These are phyloP conservation scores for Papilio machaon DNA, from an alignment of 1,140 invertebrate species.

Conservation along the genomic window DNA sequence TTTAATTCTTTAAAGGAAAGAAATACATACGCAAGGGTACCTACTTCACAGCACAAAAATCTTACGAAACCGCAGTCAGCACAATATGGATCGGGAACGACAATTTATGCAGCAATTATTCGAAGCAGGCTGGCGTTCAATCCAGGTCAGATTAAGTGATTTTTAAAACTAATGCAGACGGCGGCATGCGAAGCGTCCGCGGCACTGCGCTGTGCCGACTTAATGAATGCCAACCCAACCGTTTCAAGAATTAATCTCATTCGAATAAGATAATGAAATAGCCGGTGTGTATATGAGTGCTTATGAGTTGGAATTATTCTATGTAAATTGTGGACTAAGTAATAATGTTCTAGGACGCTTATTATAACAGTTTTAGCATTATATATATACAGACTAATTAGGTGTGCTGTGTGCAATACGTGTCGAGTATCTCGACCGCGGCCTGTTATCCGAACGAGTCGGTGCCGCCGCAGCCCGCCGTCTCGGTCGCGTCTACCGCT, in stretches of 20 bases:
- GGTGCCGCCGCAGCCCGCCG: constrained; percentile 43
- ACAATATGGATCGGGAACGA: constrained; percentile 72
- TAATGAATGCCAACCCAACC: constrained; percentile 59
- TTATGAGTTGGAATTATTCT: constrained; percentile 9
- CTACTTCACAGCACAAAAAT: constrained; percentile 45
- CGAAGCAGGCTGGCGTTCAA: constrained; percentile 72
- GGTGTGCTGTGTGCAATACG: constrained; percentile 38
- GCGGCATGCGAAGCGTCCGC: constrained; percentile 63
- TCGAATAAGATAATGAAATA: constrained; percentile 27
- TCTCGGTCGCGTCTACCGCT: constrained; percentile 60
- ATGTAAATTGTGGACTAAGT: not conserved
- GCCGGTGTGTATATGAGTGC: not conserved
- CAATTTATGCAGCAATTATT: constrained; percentile 79
- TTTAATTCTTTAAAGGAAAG: not conserved
- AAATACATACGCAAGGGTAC: not conserved
- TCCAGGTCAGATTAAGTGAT: constrained; percentile 79
- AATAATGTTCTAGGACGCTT: not conserved
- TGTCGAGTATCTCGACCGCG: constrained; percentile 56
- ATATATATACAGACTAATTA: constrained; percentile 44
- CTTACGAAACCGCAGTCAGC: constrained; percentile 48
- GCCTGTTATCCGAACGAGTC: constrained; percentile 52
- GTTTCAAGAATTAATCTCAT: constrained; percentile 23
- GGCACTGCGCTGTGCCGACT: constrained; percentile 59
- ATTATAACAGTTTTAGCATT: constrained; percentile 27
- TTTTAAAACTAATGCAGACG: constrained; percentile 78